Conservation (phyloP, 2,888 invertebrate species). For the Alcis repandata region DNA sequence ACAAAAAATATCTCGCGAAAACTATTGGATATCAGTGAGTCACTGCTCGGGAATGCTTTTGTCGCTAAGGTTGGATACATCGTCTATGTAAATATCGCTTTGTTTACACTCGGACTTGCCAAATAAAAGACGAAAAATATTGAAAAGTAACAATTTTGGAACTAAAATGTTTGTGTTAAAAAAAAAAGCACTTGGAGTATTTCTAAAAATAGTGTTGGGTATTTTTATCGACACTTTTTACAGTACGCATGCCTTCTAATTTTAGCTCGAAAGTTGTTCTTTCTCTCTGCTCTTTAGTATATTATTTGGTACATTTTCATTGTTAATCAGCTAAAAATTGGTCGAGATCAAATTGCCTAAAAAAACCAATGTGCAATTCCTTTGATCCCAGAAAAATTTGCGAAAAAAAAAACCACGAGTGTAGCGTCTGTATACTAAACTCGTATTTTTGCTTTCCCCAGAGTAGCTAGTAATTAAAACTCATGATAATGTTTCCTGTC, state of each 20-base stretch:
- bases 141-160: conserved; percentile 28
- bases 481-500: neutral
- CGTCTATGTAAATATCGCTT: conserved; percentile 40
- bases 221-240: conserved; percentile 11
- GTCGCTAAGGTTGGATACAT: conserved; percentile 42
- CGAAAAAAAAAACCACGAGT: neutral
- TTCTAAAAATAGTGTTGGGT: conserved; percentile 13
- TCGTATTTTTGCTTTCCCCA: too few relatives aligned
- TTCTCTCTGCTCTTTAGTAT: too few relatives aligned
- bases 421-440: too few relatives aligned
- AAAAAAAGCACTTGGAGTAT: neutral
- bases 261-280: neutral
- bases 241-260: neutral
- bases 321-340: neutral
- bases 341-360: too few relatives aligned
- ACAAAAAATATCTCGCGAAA: conserved; percentile 43
- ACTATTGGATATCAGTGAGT: conserved; percentile 36
- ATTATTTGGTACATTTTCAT: neutral
- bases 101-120: conserved; percentile 44
- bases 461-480: too few relatives aligned
- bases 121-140: conserved; percentile 31
- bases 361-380: too few relatives aligned
- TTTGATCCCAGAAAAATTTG: neutral
- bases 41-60: conserved; percentile 41
- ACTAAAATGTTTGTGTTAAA: conserved; percentile 24